Base-by-base conservation (phyloP, 2,113 vertebrate species). In the Cyprinus carpio region DNA sequence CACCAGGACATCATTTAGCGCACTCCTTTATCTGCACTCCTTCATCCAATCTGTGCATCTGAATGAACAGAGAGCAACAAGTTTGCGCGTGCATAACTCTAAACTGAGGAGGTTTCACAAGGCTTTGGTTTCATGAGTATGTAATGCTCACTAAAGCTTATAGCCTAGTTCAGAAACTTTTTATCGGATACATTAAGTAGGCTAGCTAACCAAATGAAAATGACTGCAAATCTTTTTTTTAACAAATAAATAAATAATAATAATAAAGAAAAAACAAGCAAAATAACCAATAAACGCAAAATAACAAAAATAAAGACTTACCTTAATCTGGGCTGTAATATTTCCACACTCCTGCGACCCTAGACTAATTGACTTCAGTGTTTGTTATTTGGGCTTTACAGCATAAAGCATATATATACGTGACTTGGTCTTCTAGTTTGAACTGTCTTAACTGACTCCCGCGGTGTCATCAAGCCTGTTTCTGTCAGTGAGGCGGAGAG, bases 401-500 rank as follows among this genome's bases (percentile, higher is more conserved):
- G 16, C 31, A 75, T 23, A 43, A 60, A 81, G 16, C 25, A 75
- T 23, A 43, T 80, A 27, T 80, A 9, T 15, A 2, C 25, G 58
- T 43, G 77, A 9, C 37, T 80, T 64, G n/a, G 34, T 64, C 37
- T 29, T 16, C 16, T n/a, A 25, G 23, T 40, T 12, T 34, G 3
- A 74, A 74, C 71, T 74, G 31, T 37, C 74, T 62, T 31, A 29
- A 84, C 49, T 23, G 18, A 31, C 83, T 84, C 58, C 46, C 62
- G 15, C 37, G n/a, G 43, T n/a, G n/a, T 83, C 51, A 80, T 85
- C 82, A 67, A 82, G 84, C 51, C 64, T 71, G 69, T 82, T 11
- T 87, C 77, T 87, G 88, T 75, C 84, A 71, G 88, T 80, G 25
- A 51, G 67, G 31, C 25, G 67, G 51, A 90, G 85, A 40, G 80